Conservation (phyloP, 2,113 vertebrate genomes). For the Brevimyrus niger region DNA sequence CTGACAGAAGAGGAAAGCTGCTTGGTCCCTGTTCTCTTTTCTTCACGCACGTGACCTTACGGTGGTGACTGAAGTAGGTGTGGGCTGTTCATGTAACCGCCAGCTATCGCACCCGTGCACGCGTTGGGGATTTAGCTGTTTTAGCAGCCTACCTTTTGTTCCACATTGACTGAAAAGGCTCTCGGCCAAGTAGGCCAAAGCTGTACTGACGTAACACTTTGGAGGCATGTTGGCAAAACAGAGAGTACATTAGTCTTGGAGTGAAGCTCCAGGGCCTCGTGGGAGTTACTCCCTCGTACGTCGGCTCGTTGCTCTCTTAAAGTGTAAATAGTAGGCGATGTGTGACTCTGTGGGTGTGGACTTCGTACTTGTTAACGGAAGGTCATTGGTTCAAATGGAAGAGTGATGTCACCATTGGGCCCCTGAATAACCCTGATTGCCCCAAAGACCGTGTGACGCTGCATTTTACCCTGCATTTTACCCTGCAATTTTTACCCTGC, state of each 20-base stretch:
- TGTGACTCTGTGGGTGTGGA: not conserved
- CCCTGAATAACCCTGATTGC: not conserved
- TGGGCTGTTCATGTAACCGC: not conserved
- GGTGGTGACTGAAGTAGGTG: not conserved
- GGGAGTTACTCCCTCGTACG: not conserved
- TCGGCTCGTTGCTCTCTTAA: not conserved
- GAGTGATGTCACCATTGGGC: not conserved
- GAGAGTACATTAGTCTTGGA: not conserved
- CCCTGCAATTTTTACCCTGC: too few relatives aligned
- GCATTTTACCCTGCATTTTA: not conserved
- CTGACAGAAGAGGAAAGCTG: not conserved
- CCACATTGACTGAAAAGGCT: conserved; percentile 13
- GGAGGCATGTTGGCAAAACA: not conserved
- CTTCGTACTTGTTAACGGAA: not conserved
- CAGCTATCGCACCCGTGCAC: not conserved
- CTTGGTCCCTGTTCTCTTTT: not conserved
- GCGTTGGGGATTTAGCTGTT: not conserved
- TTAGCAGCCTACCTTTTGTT: not conserved
- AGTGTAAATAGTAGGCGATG: not conserved
- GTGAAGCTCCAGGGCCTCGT: not conserved
- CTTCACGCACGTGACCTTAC: not conserved
- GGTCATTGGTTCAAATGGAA: not conserved
- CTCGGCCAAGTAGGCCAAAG: not conserved
- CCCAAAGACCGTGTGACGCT: not conserved
- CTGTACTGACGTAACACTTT: not conserved